phyloP scores from a whole-genome alignment of 2,888 invertebrate species.

The Cosmopolites sordidus region DNA sequence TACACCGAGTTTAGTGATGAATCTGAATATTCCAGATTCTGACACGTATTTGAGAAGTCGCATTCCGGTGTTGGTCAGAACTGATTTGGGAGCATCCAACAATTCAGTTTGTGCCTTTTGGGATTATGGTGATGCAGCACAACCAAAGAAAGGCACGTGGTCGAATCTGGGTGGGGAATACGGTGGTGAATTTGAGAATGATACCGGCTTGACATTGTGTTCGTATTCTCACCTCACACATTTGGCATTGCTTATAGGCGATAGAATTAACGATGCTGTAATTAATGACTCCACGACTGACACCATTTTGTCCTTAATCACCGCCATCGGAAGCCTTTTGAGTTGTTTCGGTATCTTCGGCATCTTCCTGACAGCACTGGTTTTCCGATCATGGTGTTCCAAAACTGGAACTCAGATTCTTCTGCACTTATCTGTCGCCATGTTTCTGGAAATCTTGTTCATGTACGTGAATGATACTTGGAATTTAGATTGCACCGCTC shows the following conservation, averaged over 20 bases:
- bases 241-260: slow-evolving; percentile 53
- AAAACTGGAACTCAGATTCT: slow-evolving; percentile 60
- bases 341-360: slow-evolving; percentile 53
- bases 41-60: slow-evolving; percentile 53
- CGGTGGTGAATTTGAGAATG: slow-evolving; percentile 39
- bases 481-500: slow-evolving; percentile 49
- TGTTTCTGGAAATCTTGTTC: slow-evolving; percentile 47
- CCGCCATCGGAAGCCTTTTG: slow-evolving; percentile 51
- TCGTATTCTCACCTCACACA: slow-evolving; percentile 57
- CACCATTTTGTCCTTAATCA: slow-evolving; percentile 49
- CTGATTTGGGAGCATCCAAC: slow-evolving; percentile 38
- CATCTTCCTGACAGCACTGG: slow-evolving; percentile 53
- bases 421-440: slow-evolving; percentile 55
- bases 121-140: slow-evolving; percentile 48
- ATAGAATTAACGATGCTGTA: slow-evolving; percentile 22
- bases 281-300: slow-evolving; percentile 43
- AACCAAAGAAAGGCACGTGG: slow-evolving; percentile 51
- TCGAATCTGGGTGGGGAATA: slow-evolving; percentile 53
- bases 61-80: slow-evolving; percentile 54
- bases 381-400: slow-evolving; percentile 58
- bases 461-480: slow-evolving; percentile 38
- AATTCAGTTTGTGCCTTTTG: slow-evolving; percentile 53
- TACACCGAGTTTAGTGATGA: slow-evolving; percentile 48
- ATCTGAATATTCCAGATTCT: slow-evolving; percentile 57
- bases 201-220: slow-evolving; percentile 51